A percentile compares a stretch with the other conserved stretches of the same genome.
phyloP scores from a whole-genome alignment of 2,113 vertebrate genomes.

The Ivindomyrus marchei region DNA sequence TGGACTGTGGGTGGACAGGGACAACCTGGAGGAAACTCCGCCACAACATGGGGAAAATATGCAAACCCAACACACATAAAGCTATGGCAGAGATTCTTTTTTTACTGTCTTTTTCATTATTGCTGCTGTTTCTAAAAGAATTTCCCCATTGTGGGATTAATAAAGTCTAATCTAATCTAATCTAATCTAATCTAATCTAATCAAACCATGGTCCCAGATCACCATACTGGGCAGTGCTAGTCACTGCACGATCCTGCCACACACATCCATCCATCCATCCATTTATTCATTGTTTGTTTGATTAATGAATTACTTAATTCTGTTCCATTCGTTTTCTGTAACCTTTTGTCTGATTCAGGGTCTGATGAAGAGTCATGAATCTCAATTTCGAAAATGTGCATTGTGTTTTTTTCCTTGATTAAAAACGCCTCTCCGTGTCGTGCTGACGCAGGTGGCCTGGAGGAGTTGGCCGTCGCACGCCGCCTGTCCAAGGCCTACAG shows the following conservation, averaged over 20 bases:
- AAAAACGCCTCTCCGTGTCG: not conserved
- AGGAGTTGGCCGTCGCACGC: constrained; percentile 65
- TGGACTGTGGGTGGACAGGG: not conserved
- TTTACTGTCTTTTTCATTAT: too few relatives aligned
- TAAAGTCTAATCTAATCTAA: too few relatives aligned
- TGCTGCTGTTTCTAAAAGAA: too few relatives aligned
- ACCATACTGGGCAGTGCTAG: too few relatives aligned
- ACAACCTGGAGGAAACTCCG: not conserved
- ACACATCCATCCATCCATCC: too few relatives aligned
- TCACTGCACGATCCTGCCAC: not conserved
- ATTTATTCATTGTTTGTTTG: not conserved
- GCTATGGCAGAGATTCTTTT: not conserved
- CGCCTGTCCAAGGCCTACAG: constrained; percentile 87
- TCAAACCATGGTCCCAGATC: not conserved
- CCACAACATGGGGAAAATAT: not conserved
- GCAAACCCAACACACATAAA: not conserved
- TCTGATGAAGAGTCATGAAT: not conserved
- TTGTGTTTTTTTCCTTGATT: not conserved
- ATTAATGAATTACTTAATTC: not conserved
- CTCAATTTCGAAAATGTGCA: not conserved
- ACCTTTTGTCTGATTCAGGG: not conserved
- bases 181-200: too few relatives aligned
- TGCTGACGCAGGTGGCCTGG: constrained; percentile 72
- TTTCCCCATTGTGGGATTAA: too few relatives aligned
- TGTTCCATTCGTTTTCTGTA: not conserved